Conservation (phyloP, 2,797 vertebrate species). For the Chloroceryle amazona region DNA sequence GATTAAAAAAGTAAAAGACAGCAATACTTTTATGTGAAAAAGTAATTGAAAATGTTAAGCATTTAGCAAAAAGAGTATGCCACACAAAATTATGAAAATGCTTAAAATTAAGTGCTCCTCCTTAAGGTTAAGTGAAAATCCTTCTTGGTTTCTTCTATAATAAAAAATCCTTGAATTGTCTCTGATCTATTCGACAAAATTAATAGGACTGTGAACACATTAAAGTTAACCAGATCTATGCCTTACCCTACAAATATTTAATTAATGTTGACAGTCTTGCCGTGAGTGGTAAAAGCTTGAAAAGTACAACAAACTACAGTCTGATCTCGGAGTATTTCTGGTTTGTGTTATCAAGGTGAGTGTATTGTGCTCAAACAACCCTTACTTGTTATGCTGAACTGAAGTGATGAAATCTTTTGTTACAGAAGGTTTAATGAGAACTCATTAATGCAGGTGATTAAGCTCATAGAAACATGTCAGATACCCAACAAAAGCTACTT, state of each 20-base stretch:
- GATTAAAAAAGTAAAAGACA: neutral
- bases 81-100: neutral
- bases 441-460: neutral
- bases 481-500: neutral
- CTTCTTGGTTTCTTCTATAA: neutral
- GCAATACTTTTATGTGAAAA: neutral
- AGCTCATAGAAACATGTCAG: neutral
- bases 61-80: neutral
- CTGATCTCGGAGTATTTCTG: neutral
- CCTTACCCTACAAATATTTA: neutral
- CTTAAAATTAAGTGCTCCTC: neutral
- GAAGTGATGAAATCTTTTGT: neutral
- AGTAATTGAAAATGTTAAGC: neutral
- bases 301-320: neutral
- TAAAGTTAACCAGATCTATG: constrained; percentile 8
- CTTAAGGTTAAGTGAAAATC: neutral
- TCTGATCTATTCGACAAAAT: neutral
- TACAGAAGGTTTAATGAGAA: neutral
- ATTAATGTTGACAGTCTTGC: neutral
- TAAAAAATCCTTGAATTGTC: neutral
- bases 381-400: neutral
- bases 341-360: neutral
- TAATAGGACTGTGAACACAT: neutral
- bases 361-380: neutral
- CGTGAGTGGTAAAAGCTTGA: neutral